phyloP scores from a whole-genome alignment of 1,140 invertebrate species.

The Spodoptera litura region DNA sequence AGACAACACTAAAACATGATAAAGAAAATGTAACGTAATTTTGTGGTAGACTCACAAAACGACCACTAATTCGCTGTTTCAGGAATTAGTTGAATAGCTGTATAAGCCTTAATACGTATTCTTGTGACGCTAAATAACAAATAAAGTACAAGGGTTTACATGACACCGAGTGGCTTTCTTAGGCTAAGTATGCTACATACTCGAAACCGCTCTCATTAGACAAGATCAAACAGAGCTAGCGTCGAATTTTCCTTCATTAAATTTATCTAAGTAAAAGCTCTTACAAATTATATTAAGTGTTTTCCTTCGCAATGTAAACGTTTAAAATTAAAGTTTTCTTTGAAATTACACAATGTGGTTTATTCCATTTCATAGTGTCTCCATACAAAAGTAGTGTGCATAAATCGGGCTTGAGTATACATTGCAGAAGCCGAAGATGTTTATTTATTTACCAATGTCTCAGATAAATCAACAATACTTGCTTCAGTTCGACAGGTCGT shows the following conservation, averaged over 20 bases:
- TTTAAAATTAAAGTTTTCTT: background rate
- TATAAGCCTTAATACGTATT: background rate
- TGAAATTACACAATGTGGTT: background rate
- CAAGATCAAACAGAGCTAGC: constrained; percentile 64
- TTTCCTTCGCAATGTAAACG: constrained; percentile 25
- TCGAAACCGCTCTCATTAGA: constrained; percentile 62
- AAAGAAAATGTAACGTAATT: constrained; percentile 20
- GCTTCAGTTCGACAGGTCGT: constrained; percentile 6
- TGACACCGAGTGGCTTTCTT: constrained; percentile 50
- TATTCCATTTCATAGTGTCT: background rate
- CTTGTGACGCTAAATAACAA: constrained; percentile 11
- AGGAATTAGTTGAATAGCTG: constrained; percentile 31
- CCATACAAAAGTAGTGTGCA: constrained; percentile 10
- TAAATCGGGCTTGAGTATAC: constrained; percentile 11
- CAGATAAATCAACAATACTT: constrained; percentile 15
- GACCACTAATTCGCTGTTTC: constrained; percentile 22
- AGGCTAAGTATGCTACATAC: constrained; percentile 56
- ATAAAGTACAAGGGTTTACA: constrained; percentile 40
- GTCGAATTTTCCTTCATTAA: constrained; percentile 60
- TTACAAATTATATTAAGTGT: constrained; percentile 60
- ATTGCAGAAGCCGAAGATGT: constrained; percentile 31
- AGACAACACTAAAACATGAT: constrained; percentile 22
- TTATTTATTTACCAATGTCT: constrained; percentile 17
- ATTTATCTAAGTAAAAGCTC: constrained; percentile 63
- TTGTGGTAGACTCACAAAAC: constrained; percentile 18